Conservation (phyloP, 2,888 invertebrate genomes). For the Ophonus ardosiacus region DNA sequence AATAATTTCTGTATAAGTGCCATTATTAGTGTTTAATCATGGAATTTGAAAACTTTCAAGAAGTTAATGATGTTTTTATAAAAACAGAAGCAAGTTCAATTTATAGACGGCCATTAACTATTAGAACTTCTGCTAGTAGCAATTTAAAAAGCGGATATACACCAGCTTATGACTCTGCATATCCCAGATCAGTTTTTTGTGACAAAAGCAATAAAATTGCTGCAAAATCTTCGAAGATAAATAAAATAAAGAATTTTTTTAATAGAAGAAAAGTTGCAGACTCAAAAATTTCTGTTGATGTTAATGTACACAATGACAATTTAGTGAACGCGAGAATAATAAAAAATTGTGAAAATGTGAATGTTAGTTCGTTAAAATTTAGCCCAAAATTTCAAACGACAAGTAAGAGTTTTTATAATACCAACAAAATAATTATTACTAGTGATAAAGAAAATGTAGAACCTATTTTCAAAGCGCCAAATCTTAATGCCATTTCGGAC, state of each 20-base stretch:
- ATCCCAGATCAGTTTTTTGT: conserved; percentile 43
- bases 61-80: conserved; percentile 32
- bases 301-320: conserved; percentile 18
- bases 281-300: not conserved
- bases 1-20: not conserved
- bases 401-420: not conserved
- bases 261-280: conserved; percentile 48
- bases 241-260: conserved; percentile 34
- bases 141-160: conserved; percentile 20
- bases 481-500: conserved; percentile 9
- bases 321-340: conserved; percentile 20
- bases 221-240: conserved; percentile 6
- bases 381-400: not conserved
- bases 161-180: conserved; percentile 30
- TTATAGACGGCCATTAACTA: not conserved
- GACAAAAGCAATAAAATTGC: conserved; percentile 22
- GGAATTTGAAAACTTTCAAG: not conserved
- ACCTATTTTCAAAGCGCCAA: conserved; percentile 16
- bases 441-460: conserved; percentile 7
- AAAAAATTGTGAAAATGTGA: conserved; percentile 43
- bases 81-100: conserved; percentile 31
- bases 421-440: conserved; percentile 8
- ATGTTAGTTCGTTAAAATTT: conserved; percentile 27
- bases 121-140: conserved; percentile 21
- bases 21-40: not conserved